Conservation (phyloP, 53 echinoderm and acorn worm species). For the Paelopatides confundens region DNA sequence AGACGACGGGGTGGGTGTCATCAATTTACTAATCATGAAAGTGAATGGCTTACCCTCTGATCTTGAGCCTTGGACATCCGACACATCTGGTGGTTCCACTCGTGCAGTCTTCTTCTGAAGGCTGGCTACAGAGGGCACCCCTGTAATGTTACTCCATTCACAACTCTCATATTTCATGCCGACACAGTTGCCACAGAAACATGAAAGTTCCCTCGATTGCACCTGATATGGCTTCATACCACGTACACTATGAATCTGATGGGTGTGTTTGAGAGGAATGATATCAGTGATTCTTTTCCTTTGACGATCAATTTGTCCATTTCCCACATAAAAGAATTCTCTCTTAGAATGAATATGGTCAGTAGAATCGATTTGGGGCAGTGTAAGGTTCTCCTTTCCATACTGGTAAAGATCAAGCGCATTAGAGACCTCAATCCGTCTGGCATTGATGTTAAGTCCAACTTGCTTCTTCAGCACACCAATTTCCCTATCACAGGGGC, state of each 20-base stretch:
- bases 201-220: neutral
- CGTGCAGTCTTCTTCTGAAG: no score
- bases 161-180: no score
- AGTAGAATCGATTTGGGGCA: neutral
- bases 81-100: no score
- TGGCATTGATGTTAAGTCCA: neutral
- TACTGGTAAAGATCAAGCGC: neutral
- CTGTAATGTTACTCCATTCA: no score
- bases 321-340: slow-evolving; percentile 36
- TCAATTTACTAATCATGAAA: no score
- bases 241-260: neutral
- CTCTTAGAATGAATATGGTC: slow-evolving; percentile 33
- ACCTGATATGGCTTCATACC: neutral
- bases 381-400: neutral
- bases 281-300: neutral
- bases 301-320: neutral
- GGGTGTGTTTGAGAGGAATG: neutral
- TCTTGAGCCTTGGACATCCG: no score
- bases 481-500: slow-evolving; percentile 23
- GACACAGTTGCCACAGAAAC: neutral
- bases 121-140: no score
- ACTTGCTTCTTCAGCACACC: neutral
- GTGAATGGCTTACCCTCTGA: no score
- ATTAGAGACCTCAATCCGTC: neutral
- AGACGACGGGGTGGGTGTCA: no score